Evolutionary conservation across 2,113 vertebrate species (phyloP).

Genomic region (Thalassarche chlororhynchos): DNA sequence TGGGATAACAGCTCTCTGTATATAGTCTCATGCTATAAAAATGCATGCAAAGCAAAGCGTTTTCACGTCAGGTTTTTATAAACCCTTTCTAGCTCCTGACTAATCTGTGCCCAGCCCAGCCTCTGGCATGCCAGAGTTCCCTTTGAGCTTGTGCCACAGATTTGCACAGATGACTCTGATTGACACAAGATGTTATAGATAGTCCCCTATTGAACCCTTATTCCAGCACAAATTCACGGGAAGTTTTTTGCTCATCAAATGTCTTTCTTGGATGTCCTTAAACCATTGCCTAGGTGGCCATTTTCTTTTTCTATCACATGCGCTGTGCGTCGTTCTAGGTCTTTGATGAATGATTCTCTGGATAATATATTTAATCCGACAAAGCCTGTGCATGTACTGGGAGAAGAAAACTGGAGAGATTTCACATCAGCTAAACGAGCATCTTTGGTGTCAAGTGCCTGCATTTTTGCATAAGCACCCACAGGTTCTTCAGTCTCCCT

Average conservation of each 20-base stretch:
- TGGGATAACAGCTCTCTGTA: neutral
- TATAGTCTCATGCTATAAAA: neutral
- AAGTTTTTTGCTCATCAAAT: neutral
- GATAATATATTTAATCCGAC: neutral
- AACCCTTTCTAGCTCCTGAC: conserved; percentile 32
- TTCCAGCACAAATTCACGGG: neutral
- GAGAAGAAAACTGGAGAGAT: neutral
- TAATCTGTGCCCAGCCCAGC: neutral
- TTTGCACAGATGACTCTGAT: neutral
- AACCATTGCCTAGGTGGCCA: neutral
- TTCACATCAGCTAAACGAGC: conserved; percentile 1
- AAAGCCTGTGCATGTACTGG: neutral
- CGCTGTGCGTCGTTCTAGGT: neutral
- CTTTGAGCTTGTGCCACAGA: neutral
- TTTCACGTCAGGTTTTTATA: conserved; percentile 7
- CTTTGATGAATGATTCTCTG: neutral
- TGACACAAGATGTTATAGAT: neutral
- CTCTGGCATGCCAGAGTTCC: neutral
- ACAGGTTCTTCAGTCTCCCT: neutral
- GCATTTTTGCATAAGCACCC: conserved; percentile 33
- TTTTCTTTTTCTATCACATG: neutral
- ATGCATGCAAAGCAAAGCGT: neutral
- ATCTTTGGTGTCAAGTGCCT: conserved; percentile 5
- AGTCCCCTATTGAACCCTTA: neutral
- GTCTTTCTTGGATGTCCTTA: neutral